Evolutionary conservation across 2,888 invertebrate species (phyloP), one percentile per base, ranked within the genome.

Genomic region (Falcaria lacertinaria): DNA sequence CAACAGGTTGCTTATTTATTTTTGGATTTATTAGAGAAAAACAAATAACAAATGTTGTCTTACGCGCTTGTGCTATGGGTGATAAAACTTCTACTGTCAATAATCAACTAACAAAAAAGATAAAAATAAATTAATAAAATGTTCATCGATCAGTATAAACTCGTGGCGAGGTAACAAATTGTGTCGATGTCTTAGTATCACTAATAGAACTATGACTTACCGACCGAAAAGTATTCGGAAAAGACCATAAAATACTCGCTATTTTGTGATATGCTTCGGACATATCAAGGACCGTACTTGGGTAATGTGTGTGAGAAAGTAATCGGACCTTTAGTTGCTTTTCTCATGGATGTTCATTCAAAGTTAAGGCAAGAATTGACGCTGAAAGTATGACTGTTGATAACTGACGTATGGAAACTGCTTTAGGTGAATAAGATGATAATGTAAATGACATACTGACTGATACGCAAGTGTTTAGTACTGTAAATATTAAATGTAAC

Each of bases 391-490:
- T 55, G 56, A 50, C 42, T 57, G 57, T 49, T 52, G 41, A 41
- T 37, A 37, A 25, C 22, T 36, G 36, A 14, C 43, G 52, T 45
- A 50, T 47, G 44, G 54, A 58, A 57, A 57, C 69, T 69, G 76
- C 74, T 70, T 66, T 72, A 72, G 65, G 54, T 58, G 34, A 48
- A 53, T 60, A 62, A 69, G 60, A 71, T 47, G 46, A 56, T 64
- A 67, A 60, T 61, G 60, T 68, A 65, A 50, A 52, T 45, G 43
- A 57, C 61, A 69, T 78, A 78, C 67, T 75, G 88, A 88, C 88
- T 86, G 88, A 87, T 75, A 73, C 78, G 73, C 80, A 80, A 83
- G 81, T 85, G 85, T 85, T 76, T 82, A 82, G 77, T 73, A 69
- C 65, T 87, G 88, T 89, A 89, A 79, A 89, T 88, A 88, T 79